Evolutionary conservation across 35 echinoderm and acorn worm genomes (phyloP), one percentile per base, ranked within the genome.

Genomic region (Stichopus chloronotus): DNA sequence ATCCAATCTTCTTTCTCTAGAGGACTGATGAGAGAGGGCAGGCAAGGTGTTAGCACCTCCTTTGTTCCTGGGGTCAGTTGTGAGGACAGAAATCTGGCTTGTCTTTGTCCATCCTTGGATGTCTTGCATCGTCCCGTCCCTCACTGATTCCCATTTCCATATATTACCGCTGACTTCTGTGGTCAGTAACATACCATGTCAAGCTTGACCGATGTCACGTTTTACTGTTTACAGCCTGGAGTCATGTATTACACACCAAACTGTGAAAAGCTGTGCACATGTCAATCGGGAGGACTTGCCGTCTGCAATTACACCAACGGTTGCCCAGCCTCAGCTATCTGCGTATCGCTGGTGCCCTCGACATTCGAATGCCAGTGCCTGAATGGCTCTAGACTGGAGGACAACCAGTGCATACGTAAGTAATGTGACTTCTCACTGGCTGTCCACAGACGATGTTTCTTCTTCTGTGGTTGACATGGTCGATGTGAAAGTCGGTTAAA

Each of bases 201-300:
- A 43, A 43, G 0, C 30, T 43, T 3, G 30, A 43, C 30, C 3
- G 3, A 43, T 43, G 3, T 43, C 30, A 43, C 30, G 3, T 43
- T 43, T 43, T 43, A 43, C 30, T 43, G 19, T 74, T 74, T 6
- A 74, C 22, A 89, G 87, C 59, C 65, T 55, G 87, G 87, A 71
- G 13, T 53, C 17, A 9, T 16, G 4, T 89, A 89, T 52, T 89
- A 89, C 52, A 89, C 87, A 11, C 60, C 87, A 72, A 72, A 72
- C 16, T 89, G 87, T 89, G 87, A 43, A 5, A 59, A 89, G 52
- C 60, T 71, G 7, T 89, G 87, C 30, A 71, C 8, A 19, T 89
- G 87, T n/a, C 87, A 71, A 30, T 14, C 71, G 9, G 87, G 87
- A 65, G 87, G 87, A 52, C 16, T 72, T 16, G 17, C 87, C 5